phyloP scores from a whole-genome alignment of 2,797 vertebrate species.

The Buphagus erythrorhynchus region DNA sequence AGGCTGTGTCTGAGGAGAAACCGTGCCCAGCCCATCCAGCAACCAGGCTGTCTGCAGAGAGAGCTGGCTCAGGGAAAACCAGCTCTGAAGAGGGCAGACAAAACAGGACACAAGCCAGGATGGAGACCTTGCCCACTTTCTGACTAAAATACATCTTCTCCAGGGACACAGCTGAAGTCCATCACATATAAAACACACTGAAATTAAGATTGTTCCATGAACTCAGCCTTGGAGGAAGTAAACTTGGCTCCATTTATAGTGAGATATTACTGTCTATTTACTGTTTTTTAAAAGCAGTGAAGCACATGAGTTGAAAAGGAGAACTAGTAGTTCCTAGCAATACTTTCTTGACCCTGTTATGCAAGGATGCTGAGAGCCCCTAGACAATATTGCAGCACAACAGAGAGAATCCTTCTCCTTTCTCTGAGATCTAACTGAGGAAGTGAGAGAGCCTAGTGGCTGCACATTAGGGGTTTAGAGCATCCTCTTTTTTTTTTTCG shows the following conservation, averaged over 20 bases:
- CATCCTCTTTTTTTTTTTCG: background rate
- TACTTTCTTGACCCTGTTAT: slow-evolving; percentile 27
- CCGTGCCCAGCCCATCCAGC: background rate
- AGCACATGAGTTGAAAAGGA: background rate
- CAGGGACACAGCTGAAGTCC: background rate
- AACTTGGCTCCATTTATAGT: background rate
- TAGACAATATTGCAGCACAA: slow-evolving; percentile 26
- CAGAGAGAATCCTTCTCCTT: slow-evolving; percentile 43
- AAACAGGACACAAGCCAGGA: background rate
- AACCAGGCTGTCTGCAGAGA: background rate
- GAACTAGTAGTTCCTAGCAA: slow-evolving; percentile 10
- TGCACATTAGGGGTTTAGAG: background rate
- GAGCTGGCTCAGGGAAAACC: background rate
- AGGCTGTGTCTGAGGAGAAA: background rate
- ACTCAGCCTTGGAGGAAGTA: background rate
- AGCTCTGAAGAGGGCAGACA: background rate
- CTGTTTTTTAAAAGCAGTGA: background rate
- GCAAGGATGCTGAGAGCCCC: slow-evolving; percentile 33
- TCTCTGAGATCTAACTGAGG: slow-evolving; percentile 28
- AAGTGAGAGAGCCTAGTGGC: slow-evolving; percentile 29
- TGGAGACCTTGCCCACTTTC: background rate
- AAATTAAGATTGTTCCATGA: background rate
- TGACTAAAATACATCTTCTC: background rate
- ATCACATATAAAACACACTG: background rate
- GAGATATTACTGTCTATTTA: background rate